A percentile compares a stretch with the other conserved stretches of the same genome.
phyloP scores from a whole-genome alignment of 2,888 invertebrate genomes.

The Daptonema setosum region DNA sequence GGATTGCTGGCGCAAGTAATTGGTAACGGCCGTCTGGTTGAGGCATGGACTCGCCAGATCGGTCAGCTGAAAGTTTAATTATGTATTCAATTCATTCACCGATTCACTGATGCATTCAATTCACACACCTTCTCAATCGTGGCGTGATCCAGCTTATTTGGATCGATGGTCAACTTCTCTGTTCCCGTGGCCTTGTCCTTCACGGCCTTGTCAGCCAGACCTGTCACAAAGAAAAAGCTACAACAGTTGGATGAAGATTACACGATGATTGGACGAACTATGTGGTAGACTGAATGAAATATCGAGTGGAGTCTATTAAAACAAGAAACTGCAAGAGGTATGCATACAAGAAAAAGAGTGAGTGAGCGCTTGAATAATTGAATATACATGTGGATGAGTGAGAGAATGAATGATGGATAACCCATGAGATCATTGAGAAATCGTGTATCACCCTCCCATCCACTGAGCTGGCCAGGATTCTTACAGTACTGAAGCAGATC shows the following conservation, averaged over 20 bases:
- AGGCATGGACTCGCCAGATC: constrained; percentile 6
- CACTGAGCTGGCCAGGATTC: not conserved
- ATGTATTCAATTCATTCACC: not conserved
- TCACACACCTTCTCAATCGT: not conserved
- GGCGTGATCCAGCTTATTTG: not conserved
- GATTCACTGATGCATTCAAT: not conserved
- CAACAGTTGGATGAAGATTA: too few species aligned
- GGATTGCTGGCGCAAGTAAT: constrained; percentile 8
- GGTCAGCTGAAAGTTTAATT: not conserved
- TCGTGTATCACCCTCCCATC: not conserved
- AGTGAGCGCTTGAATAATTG: too few species aligned
- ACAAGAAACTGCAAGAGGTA: too few species aligned
- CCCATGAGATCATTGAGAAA: not conserved
- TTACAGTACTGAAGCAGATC: constrained; percentile 26
- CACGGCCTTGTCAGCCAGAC: not conserved
- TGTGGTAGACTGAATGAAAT: too few species aligned
- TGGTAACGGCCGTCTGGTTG: constrained; percentile 6
- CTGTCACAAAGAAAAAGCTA: not conserved
- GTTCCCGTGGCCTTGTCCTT: not conserved
- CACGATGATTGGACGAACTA: too few species aligned
- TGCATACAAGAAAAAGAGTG: too few species aligned
- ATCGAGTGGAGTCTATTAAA: too few species aligned
- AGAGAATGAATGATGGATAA: too few species aligned
- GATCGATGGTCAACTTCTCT: not conserved
- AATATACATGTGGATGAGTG: too few species aligned